phyloP scores from a whole-genome alignment of 2,113 vertebrate genomes.

The Oryzias javanicus region DNA sequence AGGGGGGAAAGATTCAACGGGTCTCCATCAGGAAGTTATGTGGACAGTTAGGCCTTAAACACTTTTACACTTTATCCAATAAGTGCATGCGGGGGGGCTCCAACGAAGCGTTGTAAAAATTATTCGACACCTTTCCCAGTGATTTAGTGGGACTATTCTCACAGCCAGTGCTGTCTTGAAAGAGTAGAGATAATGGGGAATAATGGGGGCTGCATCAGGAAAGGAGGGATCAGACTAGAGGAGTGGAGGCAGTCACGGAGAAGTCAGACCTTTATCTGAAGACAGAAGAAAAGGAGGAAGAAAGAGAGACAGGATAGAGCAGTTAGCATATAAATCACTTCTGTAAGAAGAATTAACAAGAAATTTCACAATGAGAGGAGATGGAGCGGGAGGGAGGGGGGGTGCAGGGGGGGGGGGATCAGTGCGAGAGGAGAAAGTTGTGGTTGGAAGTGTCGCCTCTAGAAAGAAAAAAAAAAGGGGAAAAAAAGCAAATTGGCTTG shows the following conservation, averaged over 20 bases:
- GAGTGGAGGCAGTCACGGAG: conserved; percentile 69
- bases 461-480: conserved; percentile 35
- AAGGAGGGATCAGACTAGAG: conserved; percentile 66
- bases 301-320: conserved; percentile 59
- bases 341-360: conserved; percentile 54
- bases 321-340: conserved; percentile 66
- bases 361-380: conserved; percentile 47
- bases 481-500: conserved; percentile 59
- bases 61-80: conserved; percentile 51
- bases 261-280: conserved; percentile 76
- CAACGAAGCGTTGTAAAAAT: conserved; percentile 39
- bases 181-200: conserved; percentile 59
- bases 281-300: conserved; percentile 47
- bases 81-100: conserved; percentile 28
- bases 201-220: conserved; percentile 64
- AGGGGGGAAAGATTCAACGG: conserved; percentile 31
- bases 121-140: conserved; percentile 45
- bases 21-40: conserved; percentile 58
- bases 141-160: conserved; percentile 58
- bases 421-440: conserved; percentile 40
- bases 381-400: conserved; percentile 32
- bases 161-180: conserved; percentile 54
- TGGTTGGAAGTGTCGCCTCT: conserved; percentile 45
- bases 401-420: conserved; percentile 6
- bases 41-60: conserved; percentile 55